Conservation (phyloP, 2,888 invertebrate genomes). For the Oscheius myriophilus region DNA sequence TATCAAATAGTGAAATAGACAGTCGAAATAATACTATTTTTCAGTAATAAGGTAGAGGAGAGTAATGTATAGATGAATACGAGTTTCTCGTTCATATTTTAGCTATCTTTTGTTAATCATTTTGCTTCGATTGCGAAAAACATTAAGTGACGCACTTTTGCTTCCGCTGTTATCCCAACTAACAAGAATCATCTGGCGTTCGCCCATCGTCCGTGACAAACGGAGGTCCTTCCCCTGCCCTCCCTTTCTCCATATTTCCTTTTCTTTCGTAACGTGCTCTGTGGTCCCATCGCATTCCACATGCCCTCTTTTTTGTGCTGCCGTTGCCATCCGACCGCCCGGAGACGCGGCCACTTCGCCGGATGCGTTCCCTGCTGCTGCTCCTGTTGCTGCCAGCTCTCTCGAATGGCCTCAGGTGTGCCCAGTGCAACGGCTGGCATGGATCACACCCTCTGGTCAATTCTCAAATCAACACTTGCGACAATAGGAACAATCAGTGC, state of each 20-base stretch:
- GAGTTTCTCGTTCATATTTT: too few species aligned
- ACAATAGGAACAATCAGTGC: slow-evolving; percentile 35
- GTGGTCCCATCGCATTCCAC: slow-evolving; percentile 19
- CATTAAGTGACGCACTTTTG: too few species aligned
- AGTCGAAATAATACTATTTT: too few species aligned
- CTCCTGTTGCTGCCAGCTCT: background rate
- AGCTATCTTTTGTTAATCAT: too few species aligned
- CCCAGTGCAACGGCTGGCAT: slow-evolving; percentile 34
- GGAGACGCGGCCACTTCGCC: slow-evolving; percentile 19
- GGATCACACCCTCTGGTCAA: slow-evolving; percentile 26
- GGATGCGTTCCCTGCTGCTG: slow-evolving; percentile 7
- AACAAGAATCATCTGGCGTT: too few species aligned
- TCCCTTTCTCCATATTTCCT: slow-evolving; percentile 1
- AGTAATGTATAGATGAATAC: too few species aligned
- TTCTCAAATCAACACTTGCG: slow-evolving; percentile 27
- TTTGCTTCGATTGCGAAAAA: too few species aligned
- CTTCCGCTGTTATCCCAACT: too few species aligned
- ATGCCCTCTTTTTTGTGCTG: slow-evolving; percentile 13
- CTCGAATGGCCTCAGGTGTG: slow-evolving; percentile 9
- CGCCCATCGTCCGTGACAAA: too few species aligned
- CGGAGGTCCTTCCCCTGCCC: background rate
- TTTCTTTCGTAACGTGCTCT: slow-evolving; percentile 13
- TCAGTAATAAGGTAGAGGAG: too few species aligned
- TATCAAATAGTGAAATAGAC: too few species aligned
- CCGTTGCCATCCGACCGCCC: slow-evolving; percentile 21